Base-by-base conservation (phyloP, 2,888 invertebrate species). In the Brenthis hecate region DNA sequence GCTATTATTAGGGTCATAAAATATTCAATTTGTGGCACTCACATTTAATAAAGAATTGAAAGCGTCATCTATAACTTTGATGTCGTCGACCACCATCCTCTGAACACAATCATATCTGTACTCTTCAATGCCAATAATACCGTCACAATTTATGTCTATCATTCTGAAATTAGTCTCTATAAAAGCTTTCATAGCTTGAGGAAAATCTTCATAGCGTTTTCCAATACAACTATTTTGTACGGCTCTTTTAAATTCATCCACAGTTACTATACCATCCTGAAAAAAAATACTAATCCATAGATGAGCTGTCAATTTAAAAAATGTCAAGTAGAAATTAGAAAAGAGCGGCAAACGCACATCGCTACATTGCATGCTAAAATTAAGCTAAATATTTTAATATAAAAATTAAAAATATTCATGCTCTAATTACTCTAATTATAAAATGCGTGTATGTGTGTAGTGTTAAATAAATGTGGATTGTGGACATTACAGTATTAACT, bases 141-240 rank as follows among this genome's bases (percentile, higher is more conserved):
- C 97, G 78, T 97, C 97, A 68, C 94, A 95, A 80, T 97, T 96
- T 69, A 96, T 93, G 80, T 97, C 97, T 56, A 97, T 95, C 93
- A 96, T 94, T 81, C 95, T 95, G 85, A 97, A 97, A 87, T 96
- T 96, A 65, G 96, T 95, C 84, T 97, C 97, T 81, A 97, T 97
- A 85, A 97, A 97, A 82, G 96, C 96, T 81, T 95, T 96, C 96
- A 97, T 96, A 5, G 97, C 96, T 86, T 97, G 96, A 0, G 97
- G 97, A 81, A 97, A 97, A 71, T 97, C 96, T 13, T 95, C 94
- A 81, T 96, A 97, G 73, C 94, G 93, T 78, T 95, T 94, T 5
- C 97, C 97, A 28, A 97, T 94, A 81, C 97, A 97, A 76, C 96
- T 96, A 83, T 95, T 96, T 85, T 96, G 95, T 0, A 97, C 96